Percentiles rank a stretch among this genome's conserved stretches.
Conservation (phyloP, 2,888 invertebrate species). For the Cylindroiulus punctatus region DNA sequence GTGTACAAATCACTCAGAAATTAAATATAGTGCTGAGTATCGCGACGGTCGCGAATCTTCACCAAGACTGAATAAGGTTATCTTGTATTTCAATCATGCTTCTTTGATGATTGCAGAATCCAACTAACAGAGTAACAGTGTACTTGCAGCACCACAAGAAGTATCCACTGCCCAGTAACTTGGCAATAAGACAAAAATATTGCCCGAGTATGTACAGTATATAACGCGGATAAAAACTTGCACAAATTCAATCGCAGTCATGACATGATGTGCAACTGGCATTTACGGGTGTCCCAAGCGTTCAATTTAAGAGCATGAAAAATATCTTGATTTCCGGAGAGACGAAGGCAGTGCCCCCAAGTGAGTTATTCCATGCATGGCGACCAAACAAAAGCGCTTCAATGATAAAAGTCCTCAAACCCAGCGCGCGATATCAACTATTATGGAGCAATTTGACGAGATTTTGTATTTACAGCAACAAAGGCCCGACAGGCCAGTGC, state of each 20-base stretch:
- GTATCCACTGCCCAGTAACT: no score
- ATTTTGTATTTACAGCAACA: neutral
- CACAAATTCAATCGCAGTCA: neutral
- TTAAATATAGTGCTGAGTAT: no score
- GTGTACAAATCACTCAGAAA: no score
- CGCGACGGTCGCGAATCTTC: no score
- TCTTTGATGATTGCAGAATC: no score
- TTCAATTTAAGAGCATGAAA: neutral
- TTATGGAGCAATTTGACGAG: neutral
- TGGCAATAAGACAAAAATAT: no score
- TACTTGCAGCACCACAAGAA: no score
- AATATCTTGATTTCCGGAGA: constrained; percentile 37
- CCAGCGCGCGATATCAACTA: neutral
- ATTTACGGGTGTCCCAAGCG: neutral
- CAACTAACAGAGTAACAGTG: no score
- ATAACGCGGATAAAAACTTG: neutral
- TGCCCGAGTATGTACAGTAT: no score
- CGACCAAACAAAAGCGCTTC: neutral
- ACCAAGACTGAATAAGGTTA: no score
- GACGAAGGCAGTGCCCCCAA: constrained; percentile 2
- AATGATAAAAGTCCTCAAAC: neutral
- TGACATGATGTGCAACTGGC: neutral
- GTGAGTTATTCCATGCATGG: constrained; percentile 8
- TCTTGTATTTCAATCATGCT: no score
- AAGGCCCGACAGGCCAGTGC: constrained; percentile 12